Conservation (phyloP, 2,113 vertebrate species). For the Craseonycteris thonglongyai region DNA sequence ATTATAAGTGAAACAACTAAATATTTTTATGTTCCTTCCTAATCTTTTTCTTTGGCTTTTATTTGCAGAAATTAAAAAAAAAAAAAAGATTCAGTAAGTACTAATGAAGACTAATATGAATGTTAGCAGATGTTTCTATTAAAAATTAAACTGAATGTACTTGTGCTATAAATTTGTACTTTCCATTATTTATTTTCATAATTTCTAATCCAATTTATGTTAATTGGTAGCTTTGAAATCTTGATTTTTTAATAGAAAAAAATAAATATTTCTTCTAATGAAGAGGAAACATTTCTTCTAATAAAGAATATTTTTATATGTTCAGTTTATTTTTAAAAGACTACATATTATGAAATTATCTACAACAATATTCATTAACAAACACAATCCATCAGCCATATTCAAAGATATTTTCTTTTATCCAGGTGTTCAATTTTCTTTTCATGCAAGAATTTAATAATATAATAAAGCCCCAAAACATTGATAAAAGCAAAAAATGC, state of each 20-base stretch:
- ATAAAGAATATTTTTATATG: background rate
- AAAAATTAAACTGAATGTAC: background rate
- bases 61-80: background rate
- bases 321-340: background rate
- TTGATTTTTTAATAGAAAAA: background rate
- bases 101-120: background rate
- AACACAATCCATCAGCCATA: background rate
- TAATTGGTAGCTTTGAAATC: conserved; percentile 18
- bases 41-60: background rate
- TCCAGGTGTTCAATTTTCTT: background rate
- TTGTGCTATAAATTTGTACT: background rate
- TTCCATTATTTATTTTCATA: background rate
- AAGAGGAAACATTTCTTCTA: conserved; percentile 6
- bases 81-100: background rate
- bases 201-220: background rate
- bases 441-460: background rate
- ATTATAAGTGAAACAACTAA: background rate
- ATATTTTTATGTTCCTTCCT: background rate
- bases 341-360: background rate
- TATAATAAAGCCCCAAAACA: background rate
- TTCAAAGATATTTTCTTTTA: background rate
- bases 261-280: background rate
- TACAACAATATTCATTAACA: background rate
- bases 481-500: background rate
- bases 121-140: background rate